Percentiles rank a stretch among this genome's conserved stretches.
Evolutionary conservation across 2,888 invertebrate species (phyloP).

Genomic region (Panorpa germanica): DNA sequence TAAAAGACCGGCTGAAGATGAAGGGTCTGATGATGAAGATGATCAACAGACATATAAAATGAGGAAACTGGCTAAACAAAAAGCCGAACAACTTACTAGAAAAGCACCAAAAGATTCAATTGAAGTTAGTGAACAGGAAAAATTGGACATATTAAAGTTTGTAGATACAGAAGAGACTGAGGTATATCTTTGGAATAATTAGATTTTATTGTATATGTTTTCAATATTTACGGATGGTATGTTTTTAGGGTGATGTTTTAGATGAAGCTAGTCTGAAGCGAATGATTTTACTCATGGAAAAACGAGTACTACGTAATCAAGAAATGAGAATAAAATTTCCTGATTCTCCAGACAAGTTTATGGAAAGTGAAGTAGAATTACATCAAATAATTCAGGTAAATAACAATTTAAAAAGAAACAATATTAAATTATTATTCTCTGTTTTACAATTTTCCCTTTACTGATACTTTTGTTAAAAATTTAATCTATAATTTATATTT

Average conservation of each 20-base stretch:
- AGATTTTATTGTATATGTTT: constrained; percentile 3
- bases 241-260: constrained; percentile 52
- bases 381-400: constrained; percentile 67
- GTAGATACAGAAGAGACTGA: constrained; percentile 68
- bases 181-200: constrained; percentile 22
- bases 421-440: constrained; percentile 5
- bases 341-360: constrained; percentile 93
- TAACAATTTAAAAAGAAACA: neutral
- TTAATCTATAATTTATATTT: constrained; percentile 24
- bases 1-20: constrained; percentile 45
- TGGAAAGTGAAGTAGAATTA: constrained; percentile 91
- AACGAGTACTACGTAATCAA: constrained; percentile 80
- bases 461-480: neutral
- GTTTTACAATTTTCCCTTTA: constrained; percentile 6
- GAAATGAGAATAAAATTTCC: constrained; percentile 98
- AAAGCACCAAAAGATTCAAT: constrained; percentile 31
- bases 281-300: constrained; percentile 83
- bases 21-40: constrained; percentile 41
- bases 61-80: constrained; percentile 22
- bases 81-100: constrained; percentile 39
- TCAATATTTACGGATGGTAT: constrained; percentile 8
- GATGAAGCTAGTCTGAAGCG: constrained; percentile 80
- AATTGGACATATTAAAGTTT: constrained; percentile 61
- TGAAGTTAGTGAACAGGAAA: constrained; percentile 49
- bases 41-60: constrained; percentile 31